Percentiles rank a stretch among this genome's conserved stretches.
These are phyloP conservation scores for Drosophila punjabiensis DNA, from an alignment of 1,140 invertebrate genomes.

Conservation along the genomic window DNA sequence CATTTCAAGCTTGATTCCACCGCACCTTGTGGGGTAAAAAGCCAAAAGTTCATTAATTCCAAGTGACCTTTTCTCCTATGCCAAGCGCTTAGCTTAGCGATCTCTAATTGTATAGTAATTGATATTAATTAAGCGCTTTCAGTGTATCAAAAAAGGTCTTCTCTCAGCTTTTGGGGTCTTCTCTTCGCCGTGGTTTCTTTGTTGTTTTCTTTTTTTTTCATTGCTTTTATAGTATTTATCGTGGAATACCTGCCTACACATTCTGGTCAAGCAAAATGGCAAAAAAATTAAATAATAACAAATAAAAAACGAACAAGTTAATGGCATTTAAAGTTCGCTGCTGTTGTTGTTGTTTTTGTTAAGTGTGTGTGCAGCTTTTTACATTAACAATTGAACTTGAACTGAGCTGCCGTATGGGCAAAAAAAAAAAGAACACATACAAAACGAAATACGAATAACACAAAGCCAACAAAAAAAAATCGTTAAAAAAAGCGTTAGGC, in stretches of 20 bases:
- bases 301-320: conserved; percentile 57
- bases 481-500: conserved; percentile 54
- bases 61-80: conserved; percentile 49
- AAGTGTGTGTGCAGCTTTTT: conserved; percentile 65
- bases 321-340: conserved; percentile 44
- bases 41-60: conserved; percentile 63
- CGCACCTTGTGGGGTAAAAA: conserved; percentile 35
- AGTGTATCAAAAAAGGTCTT: conserved; percentile 38
- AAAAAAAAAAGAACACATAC: conserved; percentile 36
- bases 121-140: conserved; percentile 71
- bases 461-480: conserved; percentile 48
- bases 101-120: conserved; percentile 81
- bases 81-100: conserved; percentile 36
- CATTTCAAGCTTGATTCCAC: conserved; percentile 28
- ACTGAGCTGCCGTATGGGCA: conserved; percentile 69
- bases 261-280: conserved; percentile 38
- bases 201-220: background rate
- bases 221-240: conserved; percentile 9
- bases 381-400: conserved; percentile 83
- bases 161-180: conserved; percentile 4
- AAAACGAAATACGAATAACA: conserved; percentile 45
- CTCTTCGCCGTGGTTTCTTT: conserved; percentile 5
- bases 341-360: conserved; percentile 20
- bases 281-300: conserved; percentile 57
- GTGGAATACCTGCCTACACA: conserved; percentile 41